Evolutionary conservation across 2,113 vertebrate genomes (phyloP), one percentile per base, ranked within the genome.

Genomic region (Mixornis gularis): DNA sequence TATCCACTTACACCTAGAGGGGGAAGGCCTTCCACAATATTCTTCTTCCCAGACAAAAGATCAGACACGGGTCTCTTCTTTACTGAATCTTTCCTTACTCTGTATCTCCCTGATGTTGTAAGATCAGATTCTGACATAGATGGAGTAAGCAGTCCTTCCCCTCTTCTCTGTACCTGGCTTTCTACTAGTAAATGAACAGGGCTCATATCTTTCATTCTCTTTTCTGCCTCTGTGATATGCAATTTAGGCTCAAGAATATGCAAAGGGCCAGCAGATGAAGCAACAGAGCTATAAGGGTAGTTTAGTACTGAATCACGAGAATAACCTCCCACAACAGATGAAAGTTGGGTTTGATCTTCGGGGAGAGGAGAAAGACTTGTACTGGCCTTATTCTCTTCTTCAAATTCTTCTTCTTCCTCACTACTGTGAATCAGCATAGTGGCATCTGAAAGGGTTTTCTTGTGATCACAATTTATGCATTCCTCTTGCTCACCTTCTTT

Each of bases 401-500:
- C 98, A 36, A 91, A 93, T 83, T 99, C 99, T 64, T 99, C 99
- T 27, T 99, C 99, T 55, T 99, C 99, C 19, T 98, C 99, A 2
- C 99, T 99, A 85, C 99, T 99, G 94, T 99, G 99, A 69, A 99
- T 98, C 87, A 99, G 97, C 99, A 99, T 99, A 68, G 99, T 99
- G 88, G 99, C 99, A 27, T 99, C 98, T 0, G 99, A 99, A 20
- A 99, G 98, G 5, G 98, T 99, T 91, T 99, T 99, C 89, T 98
- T 98, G 93, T 99, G 99, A 43, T 98, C 98, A 6, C 98, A 99
- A 17, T 96, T 97, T 76, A 97, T 72, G 6, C 89, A n/a, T 58
- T 98, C 97, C 22, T 98, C 98, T 59, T 96, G 97, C 32, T 85
- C 96, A 9, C 60, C 74, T 38, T 98, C 98, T 24, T 98, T 98